Conservation (phyloP, 2,113 vertebrate genomes). For the Chloropsis cyanopogon region DNA sequence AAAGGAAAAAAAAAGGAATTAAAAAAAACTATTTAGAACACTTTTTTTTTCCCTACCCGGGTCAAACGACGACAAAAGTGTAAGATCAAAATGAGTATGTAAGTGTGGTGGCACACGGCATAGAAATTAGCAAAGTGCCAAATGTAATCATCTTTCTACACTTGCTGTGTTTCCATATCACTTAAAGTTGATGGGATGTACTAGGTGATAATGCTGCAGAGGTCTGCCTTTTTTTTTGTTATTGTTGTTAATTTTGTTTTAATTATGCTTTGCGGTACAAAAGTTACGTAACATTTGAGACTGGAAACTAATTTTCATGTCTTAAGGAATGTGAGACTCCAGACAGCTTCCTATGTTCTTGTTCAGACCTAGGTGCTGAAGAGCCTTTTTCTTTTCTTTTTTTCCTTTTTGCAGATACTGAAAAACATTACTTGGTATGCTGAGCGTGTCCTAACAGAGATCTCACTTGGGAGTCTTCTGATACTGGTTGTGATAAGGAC, state of each 20-base stretch:
- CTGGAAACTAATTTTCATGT: not conserved
- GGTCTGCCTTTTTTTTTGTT: not conserved
- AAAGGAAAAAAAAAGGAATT: no score
- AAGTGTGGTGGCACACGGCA: not conserved
- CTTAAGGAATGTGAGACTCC: not conserved
- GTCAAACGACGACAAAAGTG: no score
- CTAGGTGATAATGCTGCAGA: not conserved
- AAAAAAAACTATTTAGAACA: no score
- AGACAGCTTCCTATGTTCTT: not conserved
- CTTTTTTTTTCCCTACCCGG: no score
- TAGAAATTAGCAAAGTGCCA: not conserved
- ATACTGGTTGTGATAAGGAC: constrained; percentile 97
- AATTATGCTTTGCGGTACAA: not conserved
- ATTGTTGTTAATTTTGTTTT: not conserved
- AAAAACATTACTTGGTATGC: constrained; percentile 97
- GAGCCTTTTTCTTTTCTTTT: not conserved
- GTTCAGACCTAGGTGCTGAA: not conserved
- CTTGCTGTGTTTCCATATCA: not conserved
- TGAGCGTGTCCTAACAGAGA: constrained; percentile 93
- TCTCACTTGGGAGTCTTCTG: constrained; percentile 94
- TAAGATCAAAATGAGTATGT: not conserved
- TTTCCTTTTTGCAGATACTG: constrained; percentile 76
- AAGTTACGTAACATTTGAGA: not conserved
- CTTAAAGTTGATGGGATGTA: not conserved
- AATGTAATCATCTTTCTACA: not conserved